Evolutionary conservation across 2,888 invertebrate genomes (phyloP), one percentile per base, ranked within the genome.

Genomic region (Melitaea athalia): DNA sequence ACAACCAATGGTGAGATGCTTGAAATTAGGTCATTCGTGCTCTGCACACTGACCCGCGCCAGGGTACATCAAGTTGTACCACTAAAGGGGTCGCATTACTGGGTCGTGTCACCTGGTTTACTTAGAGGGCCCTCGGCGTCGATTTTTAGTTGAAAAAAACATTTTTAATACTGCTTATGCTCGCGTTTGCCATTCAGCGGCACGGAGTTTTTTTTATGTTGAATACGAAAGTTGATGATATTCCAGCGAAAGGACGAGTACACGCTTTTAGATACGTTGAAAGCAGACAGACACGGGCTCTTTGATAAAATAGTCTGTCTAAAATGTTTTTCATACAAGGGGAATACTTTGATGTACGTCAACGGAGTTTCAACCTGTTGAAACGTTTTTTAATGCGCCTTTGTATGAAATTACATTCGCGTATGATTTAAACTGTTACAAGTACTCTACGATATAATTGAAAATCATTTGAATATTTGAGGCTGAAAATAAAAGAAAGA

Each of bases 101-200:
- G 49, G 65, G 69, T 57, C 68, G 66, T 60, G 67, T 70, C 72
- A 72, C 73, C 73, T 74, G 72, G 67, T 64, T 59, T 65, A 68
- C 67, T 63, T 67, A 61, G 45, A 59, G 63, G 33, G 49, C 45
- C 57, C 43, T 67, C 59, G 43, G 52, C 43, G 66, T 60, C 63
- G 68, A 67, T 67, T 62, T 53, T 47, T 64, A 67, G 61, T 53
- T 59, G 59, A 63, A 68, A 67, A 38, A 38, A 38, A 38, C 1
- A 59, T 57, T 68, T 67, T 68, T 68, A 68, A 63, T 63, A 59
- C 61, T 53, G 24, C 59, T 52, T 38, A 59, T 59, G 64, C 43
- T 31, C 50, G 57, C 62, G 57, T 57, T 57, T 15, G 42, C n/a
- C 15, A 38, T 57, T 57, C 57, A 57, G 1, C 17, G 42, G 42